Conservation (phyloP, 1,140 invertebrate species). For the Bombus picipes region DNA sequence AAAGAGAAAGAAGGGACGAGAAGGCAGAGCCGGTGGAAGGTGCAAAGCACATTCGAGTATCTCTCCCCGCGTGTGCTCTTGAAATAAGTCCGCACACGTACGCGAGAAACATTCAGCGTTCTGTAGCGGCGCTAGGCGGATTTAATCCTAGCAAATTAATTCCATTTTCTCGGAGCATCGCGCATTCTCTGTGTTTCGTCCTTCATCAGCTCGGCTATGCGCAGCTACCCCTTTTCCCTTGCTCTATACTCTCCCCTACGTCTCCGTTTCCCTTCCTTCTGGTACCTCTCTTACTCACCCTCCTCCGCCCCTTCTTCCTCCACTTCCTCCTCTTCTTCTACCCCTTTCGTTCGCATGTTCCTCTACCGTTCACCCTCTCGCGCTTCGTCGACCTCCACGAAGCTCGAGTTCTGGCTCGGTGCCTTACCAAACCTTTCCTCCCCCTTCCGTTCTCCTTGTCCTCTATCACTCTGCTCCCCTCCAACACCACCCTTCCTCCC, state of each 20-base stretch:
- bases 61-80: slow-evolving; percentile 35
- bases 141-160: slow-evolving; percentile 83
- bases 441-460: slow-evolving; percentile 1
- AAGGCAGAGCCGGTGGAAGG: slow-evolving; percentile 3
- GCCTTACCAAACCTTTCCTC: slow-evolving; percentile 58
- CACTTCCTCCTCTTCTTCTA: neutral
- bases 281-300: neutral
- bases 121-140: slow-evolving; percentile 75
- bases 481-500: slow-evolving; percentile 8
- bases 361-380: slow-evolving; percentile 6
- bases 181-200: slow-evolving; percentile 81
- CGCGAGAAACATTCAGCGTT: slow-evolving; percentile 76
- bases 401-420: slow-evolving; percentile 56
- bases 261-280: slow-evolving; percentile 18
- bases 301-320: neutral
- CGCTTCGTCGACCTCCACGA: neutral
- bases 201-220: slow-evolving; percentile 81
- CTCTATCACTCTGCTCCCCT: slow-evolving; percentile 7
- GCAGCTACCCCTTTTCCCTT: slow-evolving; percentile 69
- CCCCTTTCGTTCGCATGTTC: slow-evolving; percentile 6
- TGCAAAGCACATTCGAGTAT: slow-evolving; percentile 41
- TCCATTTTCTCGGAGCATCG: slow-evolving; percentile 82
- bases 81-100: slow-evolving; percentile 74
- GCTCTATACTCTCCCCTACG: slow-evolving; percentile 19
- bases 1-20: neutral